Conservation (phyloP, 2,797 vertebrate species). For the Myripristis jacobus region DNA sequence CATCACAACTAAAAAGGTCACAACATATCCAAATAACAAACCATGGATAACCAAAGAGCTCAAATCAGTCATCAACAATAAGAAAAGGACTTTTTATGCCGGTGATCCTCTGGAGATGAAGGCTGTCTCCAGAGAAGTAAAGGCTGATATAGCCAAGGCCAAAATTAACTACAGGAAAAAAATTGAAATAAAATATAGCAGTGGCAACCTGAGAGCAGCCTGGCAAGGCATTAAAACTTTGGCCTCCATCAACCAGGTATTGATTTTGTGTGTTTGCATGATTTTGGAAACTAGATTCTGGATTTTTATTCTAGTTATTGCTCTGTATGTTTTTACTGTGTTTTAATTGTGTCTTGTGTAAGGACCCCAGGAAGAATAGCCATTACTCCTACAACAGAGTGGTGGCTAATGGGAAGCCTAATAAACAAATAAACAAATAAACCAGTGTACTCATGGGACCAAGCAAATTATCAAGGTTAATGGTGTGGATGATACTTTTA, state of each 20-base stretch:
- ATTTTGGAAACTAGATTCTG: too few species aligned
- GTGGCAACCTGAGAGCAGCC: conserved; percentile 6
- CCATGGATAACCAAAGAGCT: background rate
- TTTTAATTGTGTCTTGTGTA: too few species aligned
- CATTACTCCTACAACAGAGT: too few species aligned
- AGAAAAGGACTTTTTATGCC: conserved; percentile 1
- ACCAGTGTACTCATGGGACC: conserved; percentile 3
- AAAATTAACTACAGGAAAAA: conserved; percentile 9
- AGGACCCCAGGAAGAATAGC: too few species aligned
- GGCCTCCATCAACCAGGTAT: conserved; percentile 17
- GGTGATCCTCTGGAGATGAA: conserved; percentile 15
- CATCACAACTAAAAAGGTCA: background rate
- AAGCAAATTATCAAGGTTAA: conserved; percentile 4
- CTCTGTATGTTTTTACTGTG: too few species aligned
- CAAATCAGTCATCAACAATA: background rate
- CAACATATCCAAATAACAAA: background rate
- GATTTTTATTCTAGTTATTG: too few species aligned
- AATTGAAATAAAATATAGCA: conserved; percentile 1
- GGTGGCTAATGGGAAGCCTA: too few species aligned
- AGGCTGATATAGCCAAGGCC: conserved; percentile 13
- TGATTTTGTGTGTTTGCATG: too few species aligned
- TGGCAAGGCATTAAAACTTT: conserved; percentile 8
- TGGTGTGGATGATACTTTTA: conserved; percentile 6
- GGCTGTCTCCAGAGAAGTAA: conserved; percentile 23
- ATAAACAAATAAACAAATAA: too few species aligned